Evolutionary conservation across 1,140 invertebrate species (phyloP).

Genomic region (Megalonaias nervosa): DNA sequence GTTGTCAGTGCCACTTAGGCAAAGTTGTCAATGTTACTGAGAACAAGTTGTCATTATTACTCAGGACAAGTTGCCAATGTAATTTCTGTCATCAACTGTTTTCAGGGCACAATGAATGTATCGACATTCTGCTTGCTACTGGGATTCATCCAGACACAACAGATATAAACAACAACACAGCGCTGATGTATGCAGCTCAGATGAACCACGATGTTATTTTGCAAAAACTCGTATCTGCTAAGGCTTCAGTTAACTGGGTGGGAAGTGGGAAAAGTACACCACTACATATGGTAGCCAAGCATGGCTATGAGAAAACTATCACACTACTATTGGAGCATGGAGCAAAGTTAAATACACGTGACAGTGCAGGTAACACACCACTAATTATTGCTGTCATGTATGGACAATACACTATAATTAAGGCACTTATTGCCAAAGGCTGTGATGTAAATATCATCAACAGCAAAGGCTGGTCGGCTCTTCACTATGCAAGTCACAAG

Average conservation of each 20-base stretch:
- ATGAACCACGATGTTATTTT: conserved; percentile 16
- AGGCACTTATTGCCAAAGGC: conserved; percentile 41
- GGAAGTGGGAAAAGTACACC: conserved; percentile 37
- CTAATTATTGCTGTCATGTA: conserved; percentile 45
- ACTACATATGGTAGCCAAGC: conserved; percentile 76
- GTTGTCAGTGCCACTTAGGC: too few relatives aligned
- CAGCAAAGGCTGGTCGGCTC: conserved; percentile 50
- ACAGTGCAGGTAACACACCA: conserved; percentile 40
- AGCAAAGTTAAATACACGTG: conserved; percentile 86
- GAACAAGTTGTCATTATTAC: too few relatives aligned
- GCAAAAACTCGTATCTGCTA: conserved; percentile 11
- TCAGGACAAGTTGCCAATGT: too few relatives aligned
- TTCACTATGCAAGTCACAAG: conserved; percentile 48
- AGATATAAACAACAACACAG: conserved; percentile 44
- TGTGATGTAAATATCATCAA: conserved; percentile 42
- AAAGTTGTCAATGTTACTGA: too few relatives aligned
- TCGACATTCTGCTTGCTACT: conserved; percentile 46
- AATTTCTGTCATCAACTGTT: not conserved
- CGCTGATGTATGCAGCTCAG: conserved; percentile 19
- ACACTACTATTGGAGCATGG: conserved; percentile 86
- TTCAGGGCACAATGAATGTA: conserved; percentile 52
- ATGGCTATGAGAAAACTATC: conserved; percentile 92
- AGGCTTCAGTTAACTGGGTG: not conserved
- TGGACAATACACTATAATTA: conserved; percentile 36
- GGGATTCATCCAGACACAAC: conserved; percentile 46